These are phyloP conservation scores for Rutilus rutilus DNA, from an alignment of 2,113 vertebrate genomes.

Conservation along the genomic window DNA sequence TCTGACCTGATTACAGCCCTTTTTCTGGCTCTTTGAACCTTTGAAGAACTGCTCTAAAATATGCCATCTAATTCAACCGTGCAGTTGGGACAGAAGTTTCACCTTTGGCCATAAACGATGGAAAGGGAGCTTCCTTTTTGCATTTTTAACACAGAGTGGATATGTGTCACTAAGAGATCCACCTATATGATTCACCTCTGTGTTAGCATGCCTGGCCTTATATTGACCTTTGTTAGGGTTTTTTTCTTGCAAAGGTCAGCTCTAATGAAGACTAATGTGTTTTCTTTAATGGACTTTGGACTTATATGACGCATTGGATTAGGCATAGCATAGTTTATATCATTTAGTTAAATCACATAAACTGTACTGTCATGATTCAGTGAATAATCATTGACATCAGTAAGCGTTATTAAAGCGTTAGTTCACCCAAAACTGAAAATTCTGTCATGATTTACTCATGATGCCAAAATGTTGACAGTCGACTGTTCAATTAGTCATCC, in stretches of 20 bases:
- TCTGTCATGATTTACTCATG: neutral
- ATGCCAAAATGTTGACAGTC: neutral
- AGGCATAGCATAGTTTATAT: neutral
- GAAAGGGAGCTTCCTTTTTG: conserved; percentile 39
- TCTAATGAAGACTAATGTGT: conserved; percentile 3
- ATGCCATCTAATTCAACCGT: conserved; percentile 2
- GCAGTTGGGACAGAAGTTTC: conserved; percentile 26
- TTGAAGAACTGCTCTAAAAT: conserved; percentile 25
- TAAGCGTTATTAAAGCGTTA: neutral
- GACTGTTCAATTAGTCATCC: neutral
- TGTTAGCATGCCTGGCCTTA: conserved; percentile 33
- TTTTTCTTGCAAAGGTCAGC: neutral
- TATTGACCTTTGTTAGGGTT: neutral
- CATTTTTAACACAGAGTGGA: conserved; percentile 31
- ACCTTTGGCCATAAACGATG: conserved; percentile 42
- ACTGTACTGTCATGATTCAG: neutral
- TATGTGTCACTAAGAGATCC: conserved; percentile 17
- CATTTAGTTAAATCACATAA: neutral
- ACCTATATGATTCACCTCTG: conserved; percentile 19
- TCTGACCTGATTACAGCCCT: conserved; percentile 71
- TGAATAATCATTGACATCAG: neutral
- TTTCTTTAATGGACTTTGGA: neutral
- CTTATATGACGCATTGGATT: neutral
- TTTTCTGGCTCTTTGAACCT: conserved; percentile 59
- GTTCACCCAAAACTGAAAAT: neutral